Percentiles rank a stretch among this genome's conserved stretches.
phyloP scores from a whole-genome alignment of 2,888 invertebrate species.

The Philereme vetulata region DNA sequence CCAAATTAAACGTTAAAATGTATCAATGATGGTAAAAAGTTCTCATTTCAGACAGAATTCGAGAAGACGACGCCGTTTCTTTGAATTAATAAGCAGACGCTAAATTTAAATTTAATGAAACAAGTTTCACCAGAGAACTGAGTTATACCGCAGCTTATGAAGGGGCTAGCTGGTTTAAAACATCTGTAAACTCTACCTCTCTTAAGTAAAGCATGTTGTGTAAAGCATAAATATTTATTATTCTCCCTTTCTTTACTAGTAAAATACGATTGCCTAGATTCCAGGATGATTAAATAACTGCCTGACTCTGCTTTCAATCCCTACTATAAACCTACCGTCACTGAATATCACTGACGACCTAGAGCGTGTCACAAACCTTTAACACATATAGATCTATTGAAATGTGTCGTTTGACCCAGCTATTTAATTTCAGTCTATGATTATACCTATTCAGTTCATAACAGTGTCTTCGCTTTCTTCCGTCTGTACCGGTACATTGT shows the following conservation, averaged over 20 bases:
- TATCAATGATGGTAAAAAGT: constrained; percentile 55
- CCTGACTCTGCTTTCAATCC: too few relatives aligned
- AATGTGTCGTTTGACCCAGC: constrained; percentile 1
- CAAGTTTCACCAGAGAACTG: constrained; percentile 65
- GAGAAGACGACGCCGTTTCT: constrained; percentile 59
- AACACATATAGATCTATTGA: too few relatives aligned
- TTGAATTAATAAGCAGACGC: constrained; percentile 74
- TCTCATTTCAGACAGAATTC: constrained; percentile 51
- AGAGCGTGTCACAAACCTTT: too few relatives aligned
- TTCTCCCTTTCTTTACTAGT: too few relatives aligned
- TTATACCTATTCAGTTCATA: constrained; percentile 52
- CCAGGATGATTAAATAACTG: too few relatives aligned
- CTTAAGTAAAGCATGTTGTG: too few relatives aligned
- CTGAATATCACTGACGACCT: too few relatives aligned
- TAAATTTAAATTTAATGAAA: constrained; percentile 79
- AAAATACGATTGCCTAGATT: too few relatives aligned
- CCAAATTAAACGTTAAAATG: constrained; percentile 53
- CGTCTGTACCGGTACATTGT: constrained; percentile 54
- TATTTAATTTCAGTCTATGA: constrained; percentile 7
- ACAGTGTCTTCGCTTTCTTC: constrained; percentile 49
- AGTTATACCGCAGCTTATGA: constrained; percentile 46
- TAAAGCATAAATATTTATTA: too few relatives aligned
- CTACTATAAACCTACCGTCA: too few relatives aligned
- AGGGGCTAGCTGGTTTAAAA: constrained; percentile 10
- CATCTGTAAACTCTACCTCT: too few relatives aligned